These are phyloP conservation scores for Bombyx mori DNA, from an alignment of 1,140 invertebrate species.

Conservation along the genomic window DNA sequence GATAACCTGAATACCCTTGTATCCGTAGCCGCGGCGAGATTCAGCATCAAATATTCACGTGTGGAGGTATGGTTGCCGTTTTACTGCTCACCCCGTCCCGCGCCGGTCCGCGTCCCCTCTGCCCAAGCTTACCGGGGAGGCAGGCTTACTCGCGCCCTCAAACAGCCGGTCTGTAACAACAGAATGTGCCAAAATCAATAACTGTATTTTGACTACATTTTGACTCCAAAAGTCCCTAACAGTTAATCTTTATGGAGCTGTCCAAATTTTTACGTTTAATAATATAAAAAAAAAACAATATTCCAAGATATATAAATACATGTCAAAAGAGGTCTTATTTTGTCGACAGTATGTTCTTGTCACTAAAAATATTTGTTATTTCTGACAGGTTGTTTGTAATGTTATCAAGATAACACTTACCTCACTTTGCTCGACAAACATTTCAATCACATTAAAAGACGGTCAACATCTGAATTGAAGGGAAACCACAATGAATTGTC, in stretches of 20 bases:
- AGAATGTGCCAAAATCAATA: slow-evolving; percentile 69
- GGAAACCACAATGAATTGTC: no score
- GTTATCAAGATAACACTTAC: no score
- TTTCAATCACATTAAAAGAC: no score
- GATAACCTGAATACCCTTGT: slow-evolving; percentile 23
- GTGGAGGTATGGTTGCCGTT: slow-evolving; percentile 58
- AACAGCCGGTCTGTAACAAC: slow-evolving; percentile 55
- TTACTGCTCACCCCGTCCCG: slow-evolving; percentile 37
- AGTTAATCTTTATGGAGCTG: no score
- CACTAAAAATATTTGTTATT: background rate
- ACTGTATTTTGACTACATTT: slow-evolving; percentile 50
- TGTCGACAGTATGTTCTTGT: background rate
- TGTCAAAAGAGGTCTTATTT: no score
- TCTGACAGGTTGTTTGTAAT: no score
- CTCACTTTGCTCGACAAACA: no score
- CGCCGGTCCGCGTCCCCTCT: slow-evolving; percentile 7
- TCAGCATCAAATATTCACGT: slow-evolving; percentile 68
- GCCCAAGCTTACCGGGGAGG: slow-evolving; percentile 8
- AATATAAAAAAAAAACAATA: no score
- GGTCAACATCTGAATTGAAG: no score
- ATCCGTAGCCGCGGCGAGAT: slow-evolving; percentile 50
- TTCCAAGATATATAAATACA: no score
- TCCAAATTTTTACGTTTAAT: no score
- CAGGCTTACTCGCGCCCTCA: slow-evolving; percentile 22
- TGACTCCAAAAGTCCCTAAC: slow-evolving; percentile 15